Evolutionary conservation across 1,140 invertebrate species (phyloP).

Genomic region (Drosophila ogumai): DNA sequence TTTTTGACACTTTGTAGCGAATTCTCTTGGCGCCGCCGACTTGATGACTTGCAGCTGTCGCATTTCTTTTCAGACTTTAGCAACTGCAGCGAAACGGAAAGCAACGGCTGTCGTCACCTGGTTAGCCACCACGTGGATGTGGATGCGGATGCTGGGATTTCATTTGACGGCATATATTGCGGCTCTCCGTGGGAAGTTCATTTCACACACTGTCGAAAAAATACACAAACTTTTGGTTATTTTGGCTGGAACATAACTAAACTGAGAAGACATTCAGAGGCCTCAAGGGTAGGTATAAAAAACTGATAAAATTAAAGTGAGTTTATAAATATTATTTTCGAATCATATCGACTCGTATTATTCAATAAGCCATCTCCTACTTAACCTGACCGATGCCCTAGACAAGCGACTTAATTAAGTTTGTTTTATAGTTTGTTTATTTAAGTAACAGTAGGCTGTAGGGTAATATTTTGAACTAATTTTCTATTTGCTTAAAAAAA

Average conservation of each 20-base stretch:
- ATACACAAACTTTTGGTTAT: neutral
- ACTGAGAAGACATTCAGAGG: neutral
- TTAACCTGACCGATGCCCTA: too few species aligned
- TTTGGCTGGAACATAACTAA: neutral
- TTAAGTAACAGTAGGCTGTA: neutral
- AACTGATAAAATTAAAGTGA: too few species aligned
- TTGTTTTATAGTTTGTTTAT: too few species aligned
- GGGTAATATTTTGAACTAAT: neutral
- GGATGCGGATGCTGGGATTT: slow-evolving; percentile 29
- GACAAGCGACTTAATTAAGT: too few species aligned
- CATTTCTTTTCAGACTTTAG: slow-evolving; percentile 48
- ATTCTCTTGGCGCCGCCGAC: slow-evolving; percentile 47
- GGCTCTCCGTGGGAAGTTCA: slow-evolving; percentile 19
- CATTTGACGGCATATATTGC: slow-evolving; percentile 52
- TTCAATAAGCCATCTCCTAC: too few species aligned
- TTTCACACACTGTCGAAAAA: neutral
- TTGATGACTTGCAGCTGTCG: slow-evolving; percentile 63
- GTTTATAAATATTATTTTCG: too few species aligned
- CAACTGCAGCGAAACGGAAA: slow-evolving; percentile 36
- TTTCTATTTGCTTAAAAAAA: neutral
- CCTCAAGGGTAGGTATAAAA: too few species aligned
- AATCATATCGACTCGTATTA: too few species aligned
- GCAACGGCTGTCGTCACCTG: slow-evolving; percentile 47
- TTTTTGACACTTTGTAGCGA: slow-evolving; percentile 44
- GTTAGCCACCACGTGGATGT: slow-evolving; percentile 28